Evolutionary conservation across 1,140 invertebrate genomes (phyloP).

Genomic region (Aphelenchoides besseyi): DNA sequence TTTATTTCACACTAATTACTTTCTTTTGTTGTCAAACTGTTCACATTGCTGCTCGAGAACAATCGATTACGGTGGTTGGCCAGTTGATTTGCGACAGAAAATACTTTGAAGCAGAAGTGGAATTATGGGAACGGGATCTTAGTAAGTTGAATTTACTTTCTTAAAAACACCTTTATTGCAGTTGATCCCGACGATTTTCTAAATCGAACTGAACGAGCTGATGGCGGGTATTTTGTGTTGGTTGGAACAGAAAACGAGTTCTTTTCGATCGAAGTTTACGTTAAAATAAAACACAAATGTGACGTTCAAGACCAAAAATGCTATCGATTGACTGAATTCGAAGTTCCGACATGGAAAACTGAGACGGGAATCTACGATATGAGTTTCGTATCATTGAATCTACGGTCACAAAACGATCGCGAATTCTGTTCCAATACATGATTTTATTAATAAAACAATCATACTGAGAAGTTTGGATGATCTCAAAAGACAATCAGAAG

Average conservation of each 20-base stretch:
- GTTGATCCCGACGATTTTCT: constrained; percentile 7
- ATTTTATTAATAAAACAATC: background rate
- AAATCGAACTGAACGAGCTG: background rate
- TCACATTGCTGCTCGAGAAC: background rate
- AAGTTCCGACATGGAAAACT: background rate
- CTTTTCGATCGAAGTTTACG: background rate
- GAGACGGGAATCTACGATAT: background rate
- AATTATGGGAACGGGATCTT: background rate
- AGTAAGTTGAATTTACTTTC: too few species aligned
- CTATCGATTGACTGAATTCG: constrained; percentile 8
- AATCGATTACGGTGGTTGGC: background rate
- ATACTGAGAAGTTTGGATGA: background rate
- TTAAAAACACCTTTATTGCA: background rate
- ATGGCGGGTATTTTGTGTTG: background rate
- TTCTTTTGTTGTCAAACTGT: background rate
- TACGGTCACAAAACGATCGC: background rate
- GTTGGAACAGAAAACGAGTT: constrained; percentile 1
- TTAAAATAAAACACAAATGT: constrained; percentile 12
- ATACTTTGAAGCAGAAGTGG: background rate
- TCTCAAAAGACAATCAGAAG: background rate
- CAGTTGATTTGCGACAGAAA: constrained; percentile 9
- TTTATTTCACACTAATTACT: background rate
- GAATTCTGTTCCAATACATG: background rate
- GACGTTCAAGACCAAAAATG: background rate
- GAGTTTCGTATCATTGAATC: background rate